These are phyloP conservation scores for Vireo altiloquus DNA, from an alignment of 2,113 vertebrate species.

Conservation along the genomic window DNA sequence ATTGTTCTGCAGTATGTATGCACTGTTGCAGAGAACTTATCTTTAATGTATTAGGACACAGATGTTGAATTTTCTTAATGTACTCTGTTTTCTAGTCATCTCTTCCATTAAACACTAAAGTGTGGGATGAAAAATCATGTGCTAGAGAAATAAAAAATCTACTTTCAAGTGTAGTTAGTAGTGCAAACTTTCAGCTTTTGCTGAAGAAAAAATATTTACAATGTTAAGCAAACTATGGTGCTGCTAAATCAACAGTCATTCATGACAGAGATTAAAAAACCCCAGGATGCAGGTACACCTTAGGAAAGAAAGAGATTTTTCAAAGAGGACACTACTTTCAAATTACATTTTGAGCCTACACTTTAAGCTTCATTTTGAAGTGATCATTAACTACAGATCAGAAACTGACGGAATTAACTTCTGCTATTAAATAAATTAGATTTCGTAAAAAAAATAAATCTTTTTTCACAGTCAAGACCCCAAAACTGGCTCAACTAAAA, in stretches of 20 bases:
- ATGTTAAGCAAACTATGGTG: neutral
- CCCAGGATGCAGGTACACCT: neutral
- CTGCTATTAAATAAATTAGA: neutral
- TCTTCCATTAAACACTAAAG: neutral
- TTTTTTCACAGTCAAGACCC: neutral
- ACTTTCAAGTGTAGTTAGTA: neutral
- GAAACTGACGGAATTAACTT: neutral
- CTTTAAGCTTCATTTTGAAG: neutral
- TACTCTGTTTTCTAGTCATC: neutral
- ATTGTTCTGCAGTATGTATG: neutral
- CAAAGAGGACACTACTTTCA: neutral
- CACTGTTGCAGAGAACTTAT: neutral
- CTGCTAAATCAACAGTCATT: neutral
- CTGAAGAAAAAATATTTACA: neutral
- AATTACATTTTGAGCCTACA: neutral
- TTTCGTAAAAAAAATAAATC: neutral
- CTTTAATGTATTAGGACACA: neutral
- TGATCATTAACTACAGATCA: neutral
- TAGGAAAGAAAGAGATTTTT: neutral
- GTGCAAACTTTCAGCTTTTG: neutral
- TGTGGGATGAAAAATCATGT: neutral
- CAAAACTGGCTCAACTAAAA: neutral
- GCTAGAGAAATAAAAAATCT: neutral
- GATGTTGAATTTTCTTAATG: neutral
- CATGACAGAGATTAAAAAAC: rapidly evolving